Evolutionary conservation across 2,797 vertebrate genomes (phyloP).

Genomic region (Poeciliopsis paucimaculata): DNA sequence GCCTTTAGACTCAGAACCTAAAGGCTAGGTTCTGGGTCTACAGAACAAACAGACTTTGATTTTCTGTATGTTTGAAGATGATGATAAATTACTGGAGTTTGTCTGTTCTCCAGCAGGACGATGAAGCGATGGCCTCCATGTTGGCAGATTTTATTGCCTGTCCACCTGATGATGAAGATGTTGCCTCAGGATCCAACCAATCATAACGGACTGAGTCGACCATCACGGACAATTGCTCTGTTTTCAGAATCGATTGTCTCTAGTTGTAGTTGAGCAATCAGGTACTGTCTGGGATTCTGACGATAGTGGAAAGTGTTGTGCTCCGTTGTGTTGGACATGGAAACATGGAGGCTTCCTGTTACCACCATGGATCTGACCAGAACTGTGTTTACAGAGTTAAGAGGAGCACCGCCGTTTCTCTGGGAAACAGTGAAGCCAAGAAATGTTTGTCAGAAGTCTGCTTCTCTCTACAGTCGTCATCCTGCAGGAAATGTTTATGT

Average conservation of each 20-base stretch:
- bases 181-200: conserved; percentile 48
- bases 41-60: not conserved
- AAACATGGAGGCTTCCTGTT: not conserved
- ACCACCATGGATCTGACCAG: not conserved
- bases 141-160: conserved; percentile 91
- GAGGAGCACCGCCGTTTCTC: not conserved
- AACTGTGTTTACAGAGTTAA: not conserved
- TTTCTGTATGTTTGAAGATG: not conserved
- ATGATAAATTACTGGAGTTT: not conserved
- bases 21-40: not conserved
- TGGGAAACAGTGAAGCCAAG: not conserved
- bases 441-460: not conserved
- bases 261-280: not conserved
- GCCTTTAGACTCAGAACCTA: too few species aligned
- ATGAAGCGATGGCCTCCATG: conserved; percentile 88
- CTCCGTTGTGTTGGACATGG: not conserved
- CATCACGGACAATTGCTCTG: conserved; percentile 4
- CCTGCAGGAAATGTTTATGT: not conserved
- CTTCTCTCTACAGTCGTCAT: not conserved
- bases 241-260: not conserved
- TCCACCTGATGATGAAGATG: conserved; percentile 88
- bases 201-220: conserved; percentile 22
- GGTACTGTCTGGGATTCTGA: not conserved
- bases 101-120: conserved; percentile 70
- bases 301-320: not conserved